Percentiles rank a stretch among this genome's conserved stretches.
Conservation (phyloP, 2,888 invertebrate species). For the Cremastinae sp. region DNA sequence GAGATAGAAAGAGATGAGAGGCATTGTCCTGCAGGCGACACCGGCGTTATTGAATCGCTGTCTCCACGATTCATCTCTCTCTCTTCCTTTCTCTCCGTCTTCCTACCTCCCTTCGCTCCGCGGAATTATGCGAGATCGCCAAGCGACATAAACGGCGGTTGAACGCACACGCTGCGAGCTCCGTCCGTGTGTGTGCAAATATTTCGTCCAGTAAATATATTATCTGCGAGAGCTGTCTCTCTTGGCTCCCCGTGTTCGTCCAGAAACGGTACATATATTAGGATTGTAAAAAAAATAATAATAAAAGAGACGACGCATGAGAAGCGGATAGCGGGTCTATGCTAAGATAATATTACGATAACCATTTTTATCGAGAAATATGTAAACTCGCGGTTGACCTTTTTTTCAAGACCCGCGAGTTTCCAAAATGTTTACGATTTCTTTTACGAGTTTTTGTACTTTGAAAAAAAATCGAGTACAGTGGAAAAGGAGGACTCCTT, state of each 20-base stretch:
- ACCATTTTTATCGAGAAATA: background rate
- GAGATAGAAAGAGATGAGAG: conserved; percentile 47
- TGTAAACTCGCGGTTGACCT: too few relatives aligned
- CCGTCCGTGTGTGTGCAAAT: conserved; percentile 23
- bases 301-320: conserved; percentile 13
- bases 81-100: background rate
- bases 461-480: background rate
- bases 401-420: too few relatives aligned
- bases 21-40: conserved; percentile 66
- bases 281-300: conserved; percentile 18
- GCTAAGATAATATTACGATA: background rate
- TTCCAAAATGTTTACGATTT: too few relatives aligned
- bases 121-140: conserved; percentile 63
- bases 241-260: conserved; percentile 21
- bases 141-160: conserved; percentile 41
- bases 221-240: conserved; percentile 34
- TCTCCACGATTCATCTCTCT: conserved; percentile 30
- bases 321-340: conserved; percentile 20
- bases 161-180: conserved; percentile 22
- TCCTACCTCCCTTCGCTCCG: conserved; percentile 13
- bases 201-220: conserved; percentile 41
- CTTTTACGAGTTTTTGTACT: too few relatives aligned
- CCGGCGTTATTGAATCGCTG: conserved; percentile 65
- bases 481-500: background rate
- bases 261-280: conserved; percentile 35